These are phyloP conservation scores for Peribatodes rhomboidaria DNA, from an alignment of 2,888 invertebrate genomes.

Conservation along the genomic window DNA sequence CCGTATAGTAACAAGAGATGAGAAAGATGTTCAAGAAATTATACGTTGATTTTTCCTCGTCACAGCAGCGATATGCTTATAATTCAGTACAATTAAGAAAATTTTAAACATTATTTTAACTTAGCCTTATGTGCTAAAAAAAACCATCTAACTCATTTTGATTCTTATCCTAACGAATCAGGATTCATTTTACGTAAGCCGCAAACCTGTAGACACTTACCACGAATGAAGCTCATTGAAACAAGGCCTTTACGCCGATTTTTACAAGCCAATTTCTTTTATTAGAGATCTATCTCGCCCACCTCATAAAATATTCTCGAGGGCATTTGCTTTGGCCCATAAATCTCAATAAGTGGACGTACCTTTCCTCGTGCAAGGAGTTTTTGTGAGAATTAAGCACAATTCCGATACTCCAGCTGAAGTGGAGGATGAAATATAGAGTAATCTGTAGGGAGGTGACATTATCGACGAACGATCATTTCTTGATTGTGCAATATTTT, in stretches of 20 bases:
- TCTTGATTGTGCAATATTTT: too few species aligned
- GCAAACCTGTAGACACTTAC: neutral
- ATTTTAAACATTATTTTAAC: too few species aligned
- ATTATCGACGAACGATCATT: constrained; percentile 21
- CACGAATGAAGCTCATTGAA: constrained; percentile 12
- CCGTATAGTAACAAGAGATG: too few species aligned
- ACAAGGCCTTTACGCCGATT: constrained; percentile 14
- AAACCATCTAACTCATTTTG: neutral
- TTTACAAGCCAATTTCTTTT: constrained; percentile 34
- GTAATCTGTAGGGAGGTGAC: constrained; percentile 27
- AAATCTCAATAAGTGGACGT: constrained; percentile 49
- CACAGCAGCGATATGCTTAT: too few species aligned
- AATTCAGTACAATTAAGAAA: too few species aligned
- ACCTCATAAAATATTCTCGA: constrained; percentile 38
- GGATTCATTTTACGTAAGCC: neutral
- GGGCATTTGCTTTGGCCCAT: constrained; percentile 40
- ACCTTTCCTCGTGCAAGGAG: constrained; percentile 45
- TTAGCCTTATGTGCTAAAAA: too few species aligned
- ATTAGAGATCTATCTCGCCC: constrained; percentile 33
- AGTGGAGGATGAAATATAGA: constrained; percentile 34
- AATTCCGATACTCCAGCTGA: constrained; percentile 52
- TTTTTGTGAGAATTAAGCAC: constrained; percentile 58
- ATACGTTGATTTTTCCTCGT: too few species aligned
- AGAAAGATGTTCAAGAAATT: too few species aligned
- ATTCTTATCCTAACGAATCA: neutral